Conservation (phyloP, 2,113 vertebrate genomes). For the Rhynchomys soricoides region DNA sequence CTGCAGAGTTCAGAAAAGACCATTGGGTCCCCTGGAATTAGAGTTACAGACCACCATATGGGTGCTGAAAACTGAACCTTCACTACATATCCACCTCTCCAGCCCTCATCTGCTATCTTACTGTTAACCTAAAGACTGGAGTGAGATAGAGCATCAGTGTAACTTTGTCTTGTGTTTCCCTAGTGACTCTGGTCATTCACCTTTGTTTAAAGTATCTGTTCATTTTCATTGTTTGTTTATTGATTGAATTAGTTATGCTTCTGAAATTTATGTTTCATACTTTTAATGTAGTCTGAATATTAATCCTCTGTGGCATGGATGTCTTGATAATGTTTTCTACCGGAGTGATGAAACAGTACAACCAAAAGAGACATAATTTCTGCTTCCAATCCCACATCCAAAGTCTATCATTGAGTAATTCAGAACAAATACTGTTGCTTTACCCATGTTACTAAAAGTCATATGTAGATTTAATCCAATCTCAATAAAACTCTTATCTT, state of each 20-base stretch:
- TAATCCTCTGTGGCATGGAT: not conserved
- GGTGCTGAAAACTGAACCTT: not conserved
- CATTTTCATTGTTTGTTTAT: not conserved
- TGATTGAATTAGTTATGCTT: not conserved
- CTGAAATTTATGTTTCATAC: not conserved
- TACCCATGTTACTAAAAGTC: not conserved
- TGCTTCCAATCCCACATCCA: not conserved
- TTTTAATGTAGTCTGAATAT: not conserved
- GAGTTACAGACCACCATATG: not conserved
- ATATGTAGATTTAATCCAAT: too few species aligned
- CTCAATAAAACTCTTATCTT: not conserved
- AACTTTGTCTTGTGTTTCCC: not conserved
- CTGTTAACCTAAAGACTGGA: not conserved
- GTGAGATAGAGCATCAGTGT: not conserved
- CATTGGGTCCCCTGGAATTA: not conserved
- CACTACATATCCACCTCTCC: not conserved
- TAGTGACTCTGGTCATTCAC: not conserved
- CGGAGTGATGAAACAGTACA: not conserved
- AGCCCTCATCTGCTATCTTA: not conserved
- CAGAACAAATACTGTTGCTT: not conserved
- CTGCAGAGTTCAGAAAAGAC: not conserved
- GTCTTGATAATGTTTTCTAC: not conserved
- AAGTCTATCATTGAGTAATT: not conserved
- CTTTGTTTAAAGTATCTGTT: not conserved
- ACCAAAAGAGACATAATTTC: not conserved